Percentiles rank a stretch among this genome's conserved stretches.
Conservation (phyloP, 2,113 vertebrate species). For the Irena cyanogastra region DNA sequence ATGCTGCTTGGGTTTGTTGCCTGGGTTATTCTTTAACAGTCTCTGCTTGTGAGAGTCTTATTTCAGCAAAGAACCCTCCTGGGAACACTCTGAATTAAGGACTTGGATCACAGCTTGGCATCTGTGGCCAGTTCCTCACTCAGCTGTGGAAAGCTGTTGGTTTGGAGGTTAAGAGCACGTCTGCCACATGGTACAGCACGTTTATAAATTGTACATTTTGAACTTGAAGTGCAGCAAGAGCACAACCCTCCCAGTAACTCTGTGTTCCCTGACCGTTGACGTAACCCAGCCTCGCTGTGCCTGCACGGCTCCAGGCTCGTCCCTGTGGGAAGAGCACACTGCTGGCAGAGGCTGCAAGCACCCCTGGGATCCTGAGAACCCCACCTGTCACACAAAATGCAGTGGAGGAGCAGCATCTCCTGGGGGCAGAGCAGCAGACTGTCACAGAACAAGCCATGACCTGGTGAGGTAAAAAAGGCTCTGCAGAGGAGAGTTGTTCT, state of each 20-base stretch:
- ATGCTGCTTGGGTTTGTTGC: neutral
- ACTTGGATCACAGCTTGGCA: neutral
- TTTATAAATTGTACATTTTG: neutral
- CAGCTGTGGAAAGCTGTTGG: neutral
- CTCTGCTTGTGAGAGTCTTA: neutral
- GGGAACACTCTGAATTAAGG: neutral
- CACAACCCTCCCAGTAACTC: neutral
- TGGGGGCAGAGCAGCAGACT: conserved; percentile 5
- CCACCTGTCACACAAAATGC: neutral
- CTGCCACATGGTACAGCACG: neutral
- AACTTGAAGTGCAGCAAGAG: neutral
- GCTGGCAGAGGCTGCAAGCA: neutral
- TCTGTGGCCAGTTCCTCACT: neutral
- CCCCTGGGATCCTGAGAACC: neutral
- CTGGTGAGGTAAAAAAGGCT: conserved; percentile 12
- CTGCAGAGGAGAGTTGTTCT: neutral
- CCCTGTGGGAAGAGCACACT: neutral
- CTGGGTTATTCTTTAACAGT: neutral
- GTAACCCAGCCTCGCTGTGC: neutral
- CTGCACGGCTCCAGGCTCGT: fast-evolving
- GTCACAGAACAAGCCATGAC: neutral
- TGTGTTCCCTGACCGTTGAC: neutral
- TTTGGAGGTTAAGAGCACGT: neutral
- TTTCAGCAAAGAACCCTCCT: neutral
- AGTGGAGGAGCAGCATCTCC: neutral